Percentiles rank a stretch among this genome's conserved stretches.
Conservation (phyloP, 2,797 vertebrate species). For the Saxicola maurus region DNA sequence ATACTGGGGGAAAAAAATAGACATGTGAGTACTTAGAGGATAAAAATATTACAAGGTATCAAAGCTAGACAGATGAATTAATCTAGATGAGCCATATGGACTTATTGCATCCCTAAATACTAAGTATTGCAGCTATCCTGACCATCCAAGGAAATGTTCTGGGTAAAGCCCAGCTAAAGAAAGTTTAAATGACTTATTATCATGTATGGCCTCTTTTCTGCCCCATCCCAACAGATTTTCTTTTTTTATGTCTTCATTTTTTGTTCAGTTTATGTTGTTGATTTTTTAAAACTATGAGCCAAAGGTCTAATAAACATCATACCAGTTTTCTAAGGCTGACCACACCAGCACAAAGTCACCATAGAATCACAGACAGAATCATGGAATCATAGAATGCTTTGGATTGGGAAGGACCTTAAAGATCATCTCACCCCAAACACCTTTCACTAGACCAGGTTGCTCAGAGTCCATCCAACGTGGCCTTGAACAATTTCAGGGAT, state of each 20-base stretch:
- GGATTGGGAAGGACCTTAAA: neutral
- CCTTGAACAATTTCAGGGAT: neutral
- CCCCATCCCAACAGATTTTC: neutral
- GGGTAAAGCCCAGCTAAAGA: neutral
- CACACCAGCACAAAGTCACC: neutral
- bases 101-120: neutral
- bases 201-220: neutral
- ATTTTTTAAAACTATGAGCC: neutral
- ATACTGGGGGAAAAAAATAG: neutral
- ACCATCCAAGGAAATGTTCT: neutral
- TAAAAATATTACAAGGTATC: slow-evolving; percentile 11
- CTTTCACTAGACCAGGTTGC: neutral
- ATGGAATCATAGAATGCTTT: neutral
- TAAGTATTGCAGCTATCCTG: neutral
- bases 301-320: neutral
- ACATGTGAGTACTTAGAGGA: neutral
- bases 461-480: neutral
- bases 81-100: neutral
- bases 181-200: neutral
- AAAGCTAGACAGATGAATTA: neutral
- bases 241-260: neutral
- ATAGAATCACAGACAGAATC: neutral
- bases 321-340: neutral
- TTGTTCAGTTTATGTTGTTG: rapidly evolving
- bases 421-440: neutral